Evolutionary conservation across 2,113 vertebrate species (phyloP), one percentile per base, ranked within the genome.

Genomic region (Sinocyclocheilus grahami): DNA sequence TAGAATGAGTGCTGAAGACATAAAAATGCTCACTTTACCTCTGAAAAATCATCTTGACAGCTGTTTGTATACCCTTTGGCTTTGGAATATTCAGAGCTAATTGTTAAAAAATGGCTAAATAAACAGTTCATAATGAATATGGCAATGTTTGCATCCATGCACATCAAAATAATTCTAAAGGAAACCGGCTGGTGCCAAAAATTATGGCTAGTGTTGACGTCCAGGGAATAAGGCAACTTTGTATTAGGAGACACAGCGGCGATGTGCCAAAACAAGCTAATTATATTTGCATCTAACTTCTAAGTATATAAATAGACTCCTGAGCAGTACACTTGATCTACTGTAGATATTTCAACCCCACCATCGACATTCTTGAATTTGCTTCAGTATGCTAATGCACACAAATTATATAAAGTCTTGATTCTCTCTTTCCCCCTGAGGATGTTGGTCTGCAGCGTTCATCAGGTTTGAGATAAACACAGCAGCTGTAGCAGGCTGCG

Each of bases 381-480:
- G 58, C 30, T 81, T 33, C 16, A 63, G 14, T 42, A 72, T 80
- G 69, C 71, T 39, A 46, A 67, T 72, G 16, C 42, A 11, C 75
- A 67, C 13, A 1, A 63, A 58, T 48, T 10, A 67, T 10, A n/a
- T 75, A 74, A 72, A 85, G 58, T 84, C 74, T 83, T 46, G n/a
- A 83, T 82, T 39, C 63, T 10, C 48, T 84, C 75, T 48, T 46
- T 85, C 53, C 78, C 53, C 24, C 62, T 2, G 42, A 48, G 71
- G 65, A 27, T 51, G 22, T 42, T 48, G 74, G 74, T 53, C 46
- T 10, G 27, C 67, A 75, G 55, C 13, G 86, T 85, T 90, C 87
- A 91, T 37, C 72, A 89, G 86, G 83, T 87, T 86, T 81, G 75
- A 55, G 85, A 86, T 87, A 65, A 87, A 89, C 30, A 55, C 79